These are phyloP conservation scores for Nomada lathburiana DNA, from an alignment of 2,888 invertebrate species.

Conservation along the genomic window DNA sequence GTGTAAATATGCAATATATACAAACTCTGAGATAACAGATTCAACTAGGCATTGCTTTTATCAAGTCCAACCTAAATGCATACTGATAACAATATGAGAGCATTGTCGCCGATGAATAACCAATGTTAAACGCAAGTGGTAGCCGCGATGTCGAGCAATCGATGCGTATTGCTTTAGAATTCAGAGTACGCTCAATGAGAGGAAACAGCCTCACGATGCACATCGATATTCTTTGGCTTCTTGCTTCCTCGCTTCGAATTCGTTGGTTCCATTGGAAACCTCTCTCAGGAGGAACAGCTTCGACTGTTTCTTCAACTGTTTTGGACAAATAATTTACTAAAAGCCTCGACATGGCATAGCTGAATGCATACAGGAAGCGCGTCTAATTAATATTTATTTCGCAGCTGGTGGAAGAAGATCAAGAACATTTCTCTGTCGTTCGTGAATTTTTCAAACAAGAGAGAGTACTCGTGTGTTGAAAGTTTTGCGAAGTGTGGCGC, in stretches of 20 bases:
- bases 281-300: not conserved
- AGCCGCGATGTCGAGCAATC: not conserved
- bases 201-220: not conserved
- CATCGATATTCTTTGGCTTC: constrained; percentile 28
- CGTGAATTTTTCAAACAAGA: no score
- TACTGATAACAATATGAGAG: no score
- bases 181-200: not conserved
- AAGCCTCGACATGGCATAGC: constrained; percentile 1
- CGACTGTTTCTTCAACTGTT: no score
- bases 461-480: no score
- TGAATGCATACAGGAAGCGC: constrained; percentile 5
- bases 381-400: not conserved
- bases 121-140: not conserved
- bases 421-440: no score
- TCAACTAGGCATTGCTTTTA: no score
- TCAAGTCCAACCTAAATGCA: no score
- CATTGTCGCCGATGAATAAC: no score
- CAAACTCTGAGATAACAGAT: no score
- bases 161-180: constrained; percentile 6
- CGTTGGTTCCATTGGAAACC: constrained; percentile 6
- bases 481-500: no score
- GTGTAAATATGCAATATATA: no score
- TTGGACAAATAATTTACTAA: constrained; percentile 11
- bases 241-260: not conserved
- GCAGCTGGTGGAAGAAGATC: no score